Base-by-base conservation (phyloP, 2,888 invertebrate genomes). In the Agriopis leucophaearia region DNA sequence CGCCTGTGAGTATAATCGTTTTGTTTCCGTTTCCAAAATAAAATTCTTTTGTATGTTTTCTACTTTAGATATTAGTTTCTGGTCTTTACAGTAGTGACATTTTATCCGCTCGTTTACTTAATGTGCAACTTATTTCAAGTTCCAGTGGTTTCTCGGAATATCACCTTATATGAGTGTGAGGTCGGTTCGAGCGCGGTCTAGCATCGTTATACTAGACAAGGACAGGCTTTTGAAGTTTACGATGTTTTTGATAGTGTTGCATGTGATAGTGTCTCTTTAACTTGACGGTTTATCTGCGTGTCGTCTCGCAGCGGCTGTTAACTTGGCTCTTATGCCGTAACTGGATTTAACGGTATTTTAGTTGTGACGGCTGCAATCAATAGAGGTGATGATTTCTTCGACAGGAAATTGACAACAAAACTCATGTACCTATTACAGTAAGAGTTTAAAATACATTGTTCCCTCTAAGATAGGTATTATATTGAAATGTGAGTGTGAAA, bases 221-320 rank as follows among this genome's bases (percentile, higher is more conserved):
- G 50, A 40, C 57, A 3, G n/a, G 27, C 51, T 59, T 74, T 72
- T 70, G 69, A 74, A 68, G 69, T 73, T 74, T 67, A 74, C 64
- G 68, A 63, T 56, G 67, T 56, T 60, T 61, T 71, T 65, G 67
- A 71, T 68, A 67, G 64, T 64, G 63, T 60, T 56, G 60, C 58
- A 45, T 51, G 56, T 60, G 57, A n/a, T 69, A 58, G 67, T 64
- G 72, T 71, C 69, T n/a, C n/a, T n/a, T n/a, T n/a, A 67, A 72
- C 66, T 67, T 52, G 48, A 42, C 52, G 62, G 56, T 70, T 72
- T 69, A 69, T 67, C 50, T 59, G 61, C 58, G 65, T 61, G 56
- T 63, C 62, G 64, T 63, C 47, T 61, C 50, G 16, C 16, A 38
- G 65, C 54, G 56, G 48, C 45, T 59, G 54, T 58, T 66, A 68